Evolutionary conservation across 2,797 vertebrate species (phyloP).

Genomic region (Antrozous pallidus): DNA sequence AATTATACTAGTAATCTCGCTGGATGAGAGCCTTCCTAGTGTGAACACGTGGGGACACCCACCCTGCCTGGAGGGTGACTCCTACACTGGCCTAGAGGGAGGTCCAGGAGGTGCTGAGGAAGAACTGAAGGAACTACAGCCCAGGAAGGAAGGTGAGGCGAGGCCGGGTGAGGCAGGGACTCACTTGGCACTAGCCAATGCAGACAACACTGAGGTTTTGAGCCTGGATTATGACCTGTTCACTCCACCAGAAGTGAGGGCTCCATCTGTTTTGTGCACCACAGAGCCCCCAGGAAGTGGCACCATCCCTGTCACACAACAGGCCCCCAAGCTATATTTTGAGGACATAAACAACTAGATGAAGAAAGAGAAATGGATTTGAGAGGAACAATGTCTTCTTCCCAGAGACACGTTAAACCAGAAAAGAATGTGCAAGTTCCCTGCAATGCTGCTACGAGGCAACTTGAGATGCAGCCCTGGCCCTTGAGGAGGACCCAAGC

Average conservation of each 20-base stretch:
- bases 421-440: background rate
- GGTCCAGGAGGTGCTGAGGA: rapidly evolving
- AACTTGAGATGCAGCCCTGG: background rate
- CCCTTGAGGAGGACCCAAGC: background rate
- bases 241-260: rapidly evolving
- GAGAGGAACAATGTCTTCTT: background rate
- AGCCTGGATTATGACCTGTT: background rate
- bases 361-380: background rate
- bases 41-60: background rate
- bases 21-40: background rate
- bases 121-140: background rate
- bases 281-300: background rate
- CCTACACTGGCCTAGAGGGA: background rate
- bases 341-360: background rate
- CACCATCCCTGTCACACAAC: background rate
- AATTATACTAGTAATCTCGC: too few relatives aligned
- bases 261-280: background rate
- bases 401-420: background rate
- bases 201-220: background rate
- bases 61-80: background rate
- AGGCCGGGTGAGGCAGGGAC: background rate
- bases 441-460: rapidly evolving
- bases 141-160: background rate
- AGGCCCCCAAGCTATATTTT: background rate
- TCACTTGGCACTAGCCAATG: background rate